phyloP scores from a whole-genome alignment of 2,888 invertebrate genomes.

The Meganola albula region DNA sequence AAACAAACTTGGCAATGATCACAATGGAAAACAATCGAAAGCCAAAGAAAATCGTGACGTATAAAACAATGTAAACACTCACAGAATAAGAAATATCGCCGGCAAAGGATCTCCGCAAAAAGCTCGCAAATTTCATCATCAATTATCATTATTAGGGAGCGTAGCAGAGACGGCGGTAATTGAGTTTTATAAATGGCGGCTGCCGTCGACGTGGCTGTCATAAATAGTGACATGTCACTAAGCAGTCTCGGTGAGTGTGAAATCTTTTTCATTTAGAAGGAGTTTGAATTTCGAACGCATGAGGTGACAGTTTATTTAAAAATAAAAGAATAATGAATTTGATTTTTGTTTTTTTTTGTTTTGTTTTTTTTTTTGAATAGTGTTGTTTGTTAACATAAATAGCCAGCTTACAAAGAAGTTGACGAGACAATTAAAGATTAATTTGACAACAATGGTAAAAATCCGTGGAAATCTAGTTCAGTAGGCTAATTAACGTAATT shows the following conservation, averaged over 20 bases:
- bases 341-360: too few species aligned
- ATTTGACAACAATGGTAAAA: too few species aligned
- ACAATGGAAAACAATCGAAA: too few species aligned
- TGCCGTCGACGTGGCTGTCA: constrained; percentile 51
- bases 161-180: constrained; percentile 59
- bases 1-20: too few species aligned
- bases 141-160: constrained; percentile 75
- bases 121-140: constrained; percentile 77
- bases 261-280: constrained; percentile 7
- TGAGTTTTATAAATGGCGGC: constrained; percentile 75
- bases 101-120: constrained; percentile 69
- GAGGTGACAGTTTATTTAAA: too few species aligned
- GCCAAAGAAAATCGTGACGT: constrained; percentile 26
- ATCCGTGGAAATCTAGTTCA: too few species aligned
- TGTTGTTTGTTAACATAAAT: too few species aligned
- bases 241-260: constrained; percentile 13
- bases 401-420: too few species aligned
- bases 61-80: constrained; percentile 37
- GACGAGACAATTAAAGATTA: too few species aligned
- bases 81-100: constrained; percentile 63
- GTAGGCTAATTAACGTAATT: too few species aligned
- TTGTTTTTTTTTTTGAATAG: too few species aligned
- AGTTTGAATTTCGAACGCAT: constrained; percentile 11
- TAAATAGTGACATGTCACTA: constrained; percentile 36
- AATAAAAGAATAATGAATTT: too few species aligned